Conservation (phyloP, 2,888 invertebrate genomes). For the Ommatoiulus sabulosus region DNA sequence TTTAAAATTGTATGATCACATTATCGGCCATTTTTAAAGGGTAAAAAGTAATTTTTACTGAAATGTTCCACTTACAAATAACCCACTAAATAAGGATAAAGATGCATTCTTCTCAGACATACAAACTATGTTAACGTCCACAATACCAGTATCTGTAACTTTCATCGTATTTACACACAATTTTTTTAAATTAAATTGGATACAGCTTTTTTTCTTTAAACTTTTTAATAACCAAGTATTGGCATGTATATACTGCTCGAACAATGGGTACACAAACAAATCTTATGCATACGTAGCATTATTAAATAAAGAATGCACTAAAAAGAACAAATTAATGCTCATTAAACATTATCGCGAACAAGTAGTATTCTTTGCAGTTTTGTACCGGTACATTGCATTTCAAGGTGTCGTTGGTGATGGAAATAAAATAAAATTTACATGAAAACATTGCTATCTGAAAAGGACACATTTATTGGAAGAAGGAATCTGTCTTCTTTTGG, state of each 20-base stretch:
- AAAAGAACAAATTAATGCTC: constrained; percentile 37
- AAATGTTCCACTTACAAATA: no score
- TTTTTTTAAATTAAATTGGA: neutral
- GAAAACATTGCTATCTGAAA: constrained; percentile 22
- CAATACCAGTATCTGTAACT: no score
- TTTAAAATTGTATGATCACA: no score
- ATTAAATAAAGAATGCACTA: constrained; percentile 6
- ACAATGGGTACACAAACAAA: neutral
- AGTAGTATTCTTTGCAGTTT: constrained; percentile 9
- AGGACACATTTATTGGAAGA: constrained; percentile 37
- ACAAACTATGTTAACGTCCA: no score
- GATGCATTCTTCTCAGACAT: no score
- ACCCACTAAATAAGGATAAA: no score
- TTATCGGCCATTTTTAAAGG: no score
- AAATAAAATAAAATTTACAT: constrained; percentile 25
- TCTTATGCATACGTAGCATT: neutral
- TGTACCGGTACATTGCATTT: constrained; percentile 5
- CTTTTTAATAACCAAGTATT: constrained; percentile 45
- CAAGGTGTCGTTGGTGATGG: neutral
- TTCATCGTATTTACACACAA: neutral
- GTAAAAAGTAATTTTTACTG: no score
- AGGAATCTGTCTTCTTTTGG: constrained; percentile 29
- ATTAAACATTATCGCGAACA: neutral
- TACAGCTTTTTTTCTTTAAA: neutral
- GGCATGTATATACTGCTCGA: constrained; percentile 22